A percentile compares a stretch with the other conserved stretches of the same genome.
These are phyloP conservation scores for Rhinolophus sinicus DNA, from an alignment of 2,113 vertebrate species.

Conservation along the genomic window DNA sequence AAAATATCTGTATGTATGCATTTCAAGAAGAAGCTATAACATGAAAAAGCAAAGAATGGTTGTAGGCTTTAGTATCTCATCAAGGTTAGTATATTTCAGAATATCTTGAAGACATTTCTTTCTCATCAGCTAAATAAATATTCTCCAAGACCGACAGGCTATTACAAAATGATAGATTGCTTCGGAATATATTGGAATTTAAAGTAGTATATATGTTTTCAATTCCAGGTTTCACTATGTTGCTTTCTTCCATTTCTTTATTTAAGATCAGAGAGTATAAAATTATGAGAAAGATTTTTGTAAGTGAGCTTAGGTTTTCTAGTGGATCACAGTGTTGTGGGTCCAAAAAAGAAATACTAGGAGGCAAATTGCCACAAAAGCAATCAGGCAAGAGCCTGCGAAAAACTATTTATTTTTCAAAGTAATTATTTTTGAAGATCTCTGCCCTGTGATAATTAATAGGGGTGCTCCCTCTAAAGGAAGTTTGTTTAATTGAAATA, in stretches of 20 bases:
- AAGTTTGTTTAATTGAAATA: constrained; percentile 11
- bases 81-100: not conserved
- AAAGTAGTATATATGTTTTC: not conserved
- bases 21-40: not conserved
- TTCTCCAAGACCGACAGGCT: not conserved
- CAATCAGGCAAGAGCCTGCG: not conserved
- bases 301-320: not conserved
- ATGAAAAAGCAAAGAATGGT: not conserved
- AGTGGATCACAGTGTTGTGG: not conserved
- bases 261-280: not conserved
- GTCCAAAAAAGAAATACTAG: not conserved
- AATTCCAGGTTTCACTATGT: not conserved
- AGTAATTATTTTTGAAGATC: not conserved
- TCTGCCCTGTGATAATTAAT: not conserved
- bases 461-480: not conserved
- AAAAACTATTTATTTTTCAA: not conserved
- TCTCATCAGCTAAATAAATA: not conserved
- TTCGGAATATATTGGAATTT: not conserved
- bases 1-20: not conserved
- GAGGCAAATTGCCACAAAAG: not conserved
- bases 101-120: not conserved
- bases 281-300: not conserved
- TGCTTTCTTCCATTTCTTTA: not conserved
- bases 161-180: not conserved
- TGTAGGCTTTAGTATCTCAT: not conserved